Conservation (phyloP, 2,888 invertebrate species). For the Dryococelus australis region DNA sequence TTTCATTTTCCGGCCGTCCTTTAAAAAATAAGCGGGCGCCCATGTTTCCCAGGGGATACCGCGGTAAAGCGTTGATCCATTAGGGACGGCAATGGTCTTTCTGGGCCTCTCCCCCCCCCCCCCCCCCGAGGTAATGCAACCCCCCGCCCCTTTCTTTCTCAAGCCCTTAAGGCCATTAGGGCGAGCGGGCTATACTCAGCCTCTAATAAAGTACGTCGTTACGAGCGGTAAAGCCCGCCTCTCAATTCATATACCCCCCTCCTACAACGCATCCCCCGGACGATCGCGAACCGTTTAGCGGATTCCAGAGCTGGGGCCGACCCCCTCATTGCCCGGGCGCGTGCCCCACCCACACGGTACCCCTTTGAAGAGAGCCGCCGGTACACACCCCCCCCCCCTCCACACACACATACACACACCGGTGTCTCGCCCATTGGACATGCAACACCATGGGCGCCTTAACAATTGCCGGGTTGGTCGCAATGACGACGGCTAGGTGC, state of each 20-base stretch:
- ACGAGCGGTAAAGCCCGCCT: neutral
- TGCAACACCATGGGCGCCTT: too few species aligned
- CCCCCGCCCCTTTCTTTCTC: too few species aligned
- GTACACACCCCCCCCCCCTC: neutral
- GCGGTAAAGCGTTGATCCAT: too few species aligned
- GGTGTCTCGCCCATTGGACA: too few species aligned
- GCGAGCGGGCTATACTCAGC: neutral
- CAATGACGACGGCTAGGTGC: too few species aligned
- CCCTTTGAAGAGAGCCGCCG: neutral
- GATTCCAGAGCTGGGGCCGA: neutral
- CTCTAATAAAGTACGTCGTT: constrained; percentile 10
- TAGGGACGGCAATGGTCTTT: too few species aligned
- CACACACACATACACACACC: neutral
- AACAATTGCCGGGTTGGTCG: too few species aligned
- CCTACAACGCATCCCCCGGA: neutral
- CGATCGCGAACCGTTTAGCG: constrained; percentile 16
- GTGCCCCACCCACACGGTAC: neutral
- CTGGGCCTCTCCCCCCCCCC: too few species aligned
- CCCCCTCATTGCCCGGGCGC: neutral
- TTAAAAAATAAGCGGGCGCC: too few species aligned
- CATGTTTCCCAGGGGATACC: too few species aligned
- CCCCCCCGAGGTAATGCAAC: too few species aligned
- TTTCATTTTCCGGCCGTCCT: too few species aligned
- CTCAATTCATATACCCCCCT: neutral
- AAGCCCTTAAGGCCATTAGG: neutral